These are phyloP conservation scores for Iphiclides podalirius DNA, from an alignment of 2,888 invertebrate species.

Conservation along the genomic window DNA sequence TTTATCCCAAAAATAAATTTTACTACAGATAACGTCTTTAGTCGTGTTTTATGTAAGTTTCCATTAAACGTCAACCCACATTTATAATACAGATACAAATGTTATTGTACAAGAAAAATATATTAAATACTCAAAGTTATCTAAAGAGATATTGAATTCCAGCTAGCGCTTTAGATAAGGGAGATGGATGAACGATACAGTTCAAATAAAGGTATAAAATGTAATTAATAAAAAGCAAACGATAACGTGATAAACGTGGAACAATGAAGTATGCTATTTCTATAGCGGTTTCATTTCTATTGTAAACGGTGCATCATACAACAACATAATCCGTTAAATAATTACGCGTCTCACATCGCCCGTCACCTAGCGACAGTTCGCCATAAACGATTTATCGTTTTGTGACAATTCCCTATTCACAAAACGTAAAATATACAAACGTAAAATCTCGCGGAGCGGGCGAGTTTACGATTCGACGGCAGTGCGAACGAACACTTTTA, in stretches of 20 bases:
- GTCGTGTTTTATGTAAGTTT: too few species aligned
- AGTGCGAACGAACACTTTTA: conserved; percentile 20
- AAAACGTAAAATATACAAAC: not conserved
- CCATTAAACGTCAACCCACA: too few species aligned
- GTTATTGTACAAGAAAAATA: too few species aligned
- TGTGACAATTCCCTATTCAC: not conserved
- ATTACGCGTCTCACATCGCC: not conserved
- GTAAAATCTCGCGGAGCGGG: not conserved
- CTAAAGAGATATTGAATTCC: too few species aligned
- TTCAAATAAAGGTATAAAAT: not conserved
- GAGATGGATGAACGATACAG: not conserved
- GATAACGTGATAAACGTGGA: not conserved
- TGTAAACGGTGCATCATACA: not conserved
- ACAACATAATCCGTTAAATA: not conserved
- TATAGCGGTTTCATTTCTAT: not conserved
- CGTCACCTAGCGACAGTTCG: not conserved
- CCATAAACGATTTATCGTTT: conserved; percentile 10
- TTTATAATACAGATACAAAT: too few species aligned
- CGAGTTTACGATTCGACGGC: not conserved
- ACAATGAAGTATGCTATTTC: not conserved
- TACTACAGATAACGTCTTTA: too few species aligned
- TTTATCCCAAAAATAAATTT: too few species aligned
- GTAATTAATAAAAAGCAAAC: not conserved
- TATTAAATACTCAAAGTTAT: too few species aligned
- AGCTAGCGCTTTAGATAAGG: not conserved